Percentiles rank a stretch among this genome's conserved stretches.
These are phyloP conservation scores for Drosophila paramelanica DNA, from an alignment of 2,888 invertebrate genomes.

Conservation along the genomic window DNA sequence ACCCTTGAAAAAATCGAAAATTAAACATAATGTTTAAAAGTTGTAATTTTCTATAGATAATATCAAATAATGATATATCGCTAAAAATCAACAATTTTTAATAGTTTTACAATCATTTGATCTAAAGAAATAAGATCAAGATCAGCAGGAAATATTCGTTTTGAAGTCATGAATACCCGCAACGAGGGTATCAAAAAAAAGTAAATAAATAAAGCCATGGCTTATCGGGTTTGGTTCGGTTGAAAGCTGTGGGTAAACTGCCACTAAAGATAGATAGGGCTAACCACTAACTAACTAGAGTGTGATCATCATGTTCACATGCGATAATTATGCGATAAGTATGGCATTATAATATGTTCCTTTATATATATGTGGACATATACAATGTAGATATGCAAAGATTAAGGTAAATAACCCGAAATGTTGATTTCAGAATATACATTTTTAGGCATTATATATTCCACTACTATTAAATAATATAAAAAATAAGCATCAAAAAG, in stretches of 20 bases:
- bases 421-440: neutral
- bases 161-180: neutral
- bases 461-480: too few relatives aligned
- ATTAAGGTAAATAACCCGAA: neutral
- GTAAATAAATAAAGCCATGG: neutral
- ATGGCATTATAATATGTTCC: neutral
- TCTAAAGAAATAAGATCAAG: too few relatives aligned
- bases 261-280: neutral
- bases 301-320: conserved; percentile 8
- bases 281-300: conserved; percentile 1
- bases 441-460: neutral
- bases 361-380: neutral
- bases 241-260: conserved; percentile 2
- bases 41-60: neutral
- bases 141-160: too few relatives aligned
- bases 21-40: too few relatives aligned
- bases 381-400: neutral
- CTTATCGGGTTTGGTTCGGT: conserved; percentile 43
- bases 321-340: conserved; percentile 11
- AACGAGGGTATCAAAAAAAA: neutral
- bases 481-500: too few relatives aligned
- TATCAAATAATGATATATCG: neutral
- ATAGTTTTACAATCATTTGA: too few relatives aligned
- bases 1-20: neutral
- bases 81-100: too few relatives aligned